Evolutionary conservation across 2,797 vertebrate genomes (phyloP).

Genomic region (Chrosomus eos): DNA sequence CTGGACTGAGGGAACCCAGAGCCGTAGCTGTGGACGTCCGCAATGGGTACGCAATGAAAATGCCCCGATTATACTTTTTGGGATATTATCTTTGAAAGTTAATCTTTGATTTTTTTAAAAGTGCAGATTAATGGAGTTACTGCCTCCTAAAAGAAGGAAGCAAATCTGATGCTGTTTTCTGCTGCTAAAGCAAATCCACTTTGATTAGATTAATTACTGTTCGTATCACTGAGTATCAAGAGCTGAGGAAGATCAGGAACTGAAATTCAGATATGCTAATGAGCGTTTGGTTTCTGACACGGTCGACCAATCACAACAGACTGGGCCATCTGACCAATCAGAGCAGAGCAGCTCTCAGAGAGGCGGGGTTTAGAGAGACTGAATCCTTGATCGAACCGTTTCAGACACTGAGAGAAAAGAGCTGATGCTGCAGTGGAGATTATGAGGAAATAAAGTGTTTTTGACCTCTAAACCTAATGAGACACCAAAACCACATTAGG

Average conservation of each 20-base stretch:
- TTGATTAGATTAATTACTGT: background rate
- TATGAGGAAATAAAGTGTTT: background rate
- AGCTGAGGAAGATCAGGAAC: background rate
- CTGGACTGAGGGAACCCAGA: slow-evolving; percentile 89
- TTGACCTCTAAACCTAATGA: background rate
- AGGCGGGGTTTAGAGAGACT: background rate
- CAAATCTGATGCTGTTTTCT: too few species aligned
- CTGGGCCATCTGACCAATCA: background rate
- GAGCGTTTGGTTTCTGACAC: background rate
- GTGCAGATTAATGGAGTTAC: background rate
- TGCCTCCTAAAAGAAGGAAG: background rate
- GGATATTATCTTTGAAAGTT: background rate
- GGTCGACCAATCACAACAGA: background rate
- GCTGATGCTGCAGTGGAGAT: background rate
- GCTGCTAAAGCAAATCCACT: background rate
- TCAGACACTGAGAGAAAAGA: background rate
- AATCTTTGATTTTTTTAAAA: too few species aligned
- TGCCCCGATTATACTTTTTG: background rate
- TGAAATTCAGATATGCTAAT: background rate
- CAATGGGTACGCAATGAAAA: slow-evolving; percentile 81
- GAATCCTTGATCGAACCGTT: background rate
- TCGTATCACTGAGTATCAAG: background rate
- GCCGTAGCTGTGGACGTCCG: slow-evolving; percentile 93
- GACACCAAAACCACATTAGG: background rate
- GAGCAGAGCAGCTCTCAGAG: background rate